A percentile compares a stretch with the other conserved stretches of the same genome.
Evolutionary conservation across 2,113 vertebrate species (phyloP).

Genomic region (rat (Rattus norvegicus)): DNA sequence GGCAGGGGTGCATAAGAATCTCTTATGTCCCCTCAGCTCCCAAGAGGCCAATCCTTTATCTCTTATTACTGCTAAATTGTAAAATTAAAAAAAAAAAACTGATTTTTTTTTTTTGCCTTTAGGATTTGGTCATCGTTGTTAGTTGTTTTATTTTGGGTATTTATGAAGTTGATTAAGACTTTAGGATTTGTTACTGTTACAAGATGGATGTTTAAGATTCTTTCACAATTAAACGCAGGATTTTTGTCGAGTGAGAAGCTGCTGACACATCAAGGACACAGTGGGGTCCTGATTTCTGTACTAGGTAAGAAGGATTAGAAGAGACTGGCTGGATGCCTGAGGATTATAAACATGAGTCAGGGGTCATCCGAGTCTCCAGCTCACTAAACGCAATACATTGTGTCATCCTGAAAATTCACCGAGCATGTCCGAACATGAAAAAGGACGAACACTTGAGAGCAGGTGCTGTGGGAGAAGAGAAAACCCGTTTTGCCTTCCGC

Average conservation of each 20-base stretch:
- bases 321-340: neutral
- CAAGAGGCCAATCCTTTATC: neutral
- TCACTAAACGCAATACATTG: conserved; percentile 58
- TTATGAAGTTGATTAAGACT: conserved; percentile 9
- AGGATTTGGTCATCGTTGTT: neutral
- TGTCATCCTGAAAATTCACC: conserved; percentile 32
- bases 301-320: neutral
- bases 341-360: neutral
- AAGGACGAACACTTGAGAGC: neutral
- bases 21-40: conserved; percentile 4
- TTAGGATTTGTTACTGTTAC: neutral
- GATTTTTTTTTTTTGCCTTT: neutral
- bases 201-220: conserved; percentile 44
- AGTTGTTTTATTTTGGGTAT: neutral
- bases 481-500: conserved; percentile 75
- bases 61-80: conserved; percentile 32
- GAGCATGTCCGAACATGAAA: conserved; percentile 73
- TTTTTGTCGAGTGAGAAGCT: neutral
- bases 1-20: neutral
- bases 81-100: conserved; percentile 1
- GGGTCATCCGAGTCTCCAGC: conserved; percentile 2
- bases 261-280: neutral
- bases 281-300: neutral
- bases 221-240: conserved; percentile 18
- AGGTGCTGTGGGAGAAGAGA: conserved; percentile 72